These are phyloP conservation scores for Ancistrus triradiatus DNA, from an alignment of 2,113 vertebrate genomes.

Conservation along the genomic window DNA sequence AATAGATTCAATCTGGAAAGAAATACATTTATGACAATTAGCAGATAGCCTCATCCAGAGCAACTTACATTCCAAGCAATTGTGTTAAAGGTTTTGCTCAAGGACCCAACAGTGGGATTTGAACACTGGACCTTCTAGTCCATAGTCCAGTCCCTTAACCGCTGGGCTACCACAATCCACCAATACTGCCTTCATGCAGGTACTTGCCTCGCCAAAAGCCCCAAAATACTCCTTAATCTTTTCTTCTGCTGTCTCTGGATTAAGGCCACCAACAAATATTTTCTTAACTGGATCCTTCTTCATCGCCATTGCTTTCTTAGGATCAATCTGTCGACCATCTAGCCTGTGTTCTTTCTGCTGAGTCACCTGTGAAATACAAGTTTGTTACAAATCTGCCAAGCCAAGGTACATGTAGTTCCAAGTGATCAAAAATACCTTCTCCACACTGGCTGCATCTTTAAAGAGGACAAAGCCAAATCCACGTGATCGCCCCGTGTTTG, in stretches of 20 bases:
- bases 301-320: constrained; percentile 98
- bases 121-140: too few relatives aligned
- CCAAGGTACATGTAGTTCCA: not conserved
- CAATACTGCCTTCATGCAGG: too few relatives aligned
- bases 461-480: constrained; percentile 98
- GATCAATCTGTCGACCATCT: constrained; percentile 95
- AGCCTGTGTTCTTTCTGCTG: constrained; percentile 95
- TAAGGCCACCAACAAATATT: constrained; percentile 96
- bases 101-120: too few relatives aligned
- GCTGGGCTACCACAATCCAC: too few relatives aligned
- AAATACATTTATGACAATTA: not conserved
- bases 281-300: constrained; percentile 98
- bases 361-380: constrained; percentile 73
- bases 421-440: constrained; percentile 59
- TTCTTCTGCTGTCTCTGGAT: constrained; percentile 94
- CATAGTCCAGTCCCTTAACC: too few relatives aligned
- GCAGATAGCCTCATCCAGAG: too few relatives aligned
- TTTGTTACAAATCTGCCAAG: not conserved
- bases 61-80: too few relatives aligned
- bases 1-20: constrained; percentile 86
- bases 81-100: not conserved
- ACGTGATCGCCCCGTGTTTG: constrained; percentile 92
- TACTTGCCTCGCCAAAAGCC: constrained; percentile 87
- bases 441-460: constrained; percentile 89
- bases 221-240: constrained; percentile 94